Base-by-base conservation (phyloP, 2,797 vertebrate genomes). In the Tangara arthus region DNA sequence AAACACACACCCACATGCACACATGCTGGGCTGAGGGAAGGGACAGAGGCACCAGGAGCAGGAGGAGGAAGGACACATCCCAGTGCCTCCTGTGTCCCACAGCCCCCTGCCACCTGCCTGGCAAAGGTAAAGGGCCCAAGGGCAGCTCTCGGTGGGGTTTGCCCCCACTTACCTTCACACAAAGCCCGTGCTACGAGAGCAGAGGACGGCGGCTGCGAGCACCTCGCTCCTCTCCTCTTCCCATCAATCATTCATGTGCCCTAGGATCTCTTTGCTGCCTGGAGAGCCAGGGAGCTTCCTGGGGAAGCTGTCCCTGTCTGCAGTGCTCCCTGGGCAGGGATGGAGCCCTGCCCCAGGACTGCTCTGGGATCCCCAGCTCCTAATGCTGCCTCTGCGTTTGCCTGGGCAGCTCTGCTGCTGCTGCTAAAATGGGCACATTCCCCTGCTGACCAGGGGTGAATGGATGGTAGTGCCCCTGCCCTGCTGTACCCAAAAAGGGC, bases 201-300 rank as follows among this genome's bases (percentile, higher is more conserved):
- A 0, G 79, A 15, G 6, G 55, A 77, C 72, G 9, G 4, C 66
- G 79, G 82, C 76, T 61, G 77, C 7, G 0, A 60, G 9, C 1
- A 28, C n/a, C 41, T 53, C 3, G 4, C 82, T 91, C 72, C 85
- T 94, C 94, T 93, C 90, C 87, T 88, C 47, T 49, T 78, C 0
- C 90, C 85, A 79, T 96, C 28, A 94, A 96, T 96, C 87, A 96
- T 96, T 96, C 75, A 96, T 69, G 94, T 72, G 87, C 66, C 47
- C 61, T 30, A 22, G 85, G 66, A 86, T 82, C 12, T 1, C 27
- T 76, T 16, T 34, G 71, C 91, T 56, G 70, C 16, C 78, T 71
- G 59, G 23, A 66, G 42, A 94, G 81, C 61, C 2, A 8, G 78
- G 53, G 77, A 69, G 46, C 78, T 60, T 81, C 81, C 87, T 56